Conservation (phyloP, 2,888 invertebrate genomes). For the Dendrolimus pini region DNA sequence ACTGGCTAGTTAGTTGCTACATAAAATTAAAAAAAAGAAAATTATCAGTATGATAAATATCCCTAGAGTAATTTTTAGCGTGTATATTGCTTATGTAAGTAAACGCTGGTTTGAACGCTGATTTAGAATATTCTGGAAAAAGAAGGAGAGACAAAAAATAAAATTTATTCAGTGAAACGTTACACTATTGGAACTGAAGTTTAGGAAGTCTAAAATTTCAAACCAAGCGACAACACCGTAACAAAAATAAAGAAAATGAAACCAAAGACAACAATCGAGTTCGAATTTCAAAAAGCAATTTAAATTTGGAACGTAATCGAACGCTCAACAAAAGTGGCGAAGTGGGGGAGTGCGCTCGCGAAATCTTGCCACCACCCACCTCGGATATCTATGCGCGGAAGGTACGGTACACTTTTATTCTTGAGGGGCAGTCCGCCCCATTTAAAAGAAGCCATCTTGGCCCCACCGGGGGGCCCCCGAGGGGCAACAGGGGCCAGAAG, state of each 20-base stretch:
- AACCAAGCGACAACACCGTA: slow-evolving; percentile 14
- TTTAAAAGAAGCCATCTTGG: slow-evolving; percentile 77
- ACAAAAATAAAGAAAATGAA: slow-evolving; percentile 23
- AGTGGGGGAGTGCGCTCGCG: slow-evolving; percentile 12
- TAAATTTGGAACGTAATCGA: slow-evolving; percentile 60
- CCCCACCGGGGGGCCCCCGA: slow-evolving; percentile 37
- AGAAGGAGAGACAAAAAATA: too few relatives aligned
- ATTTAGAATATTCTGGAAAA: too few relatives aligned
- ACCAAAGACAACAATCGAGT: slow-evolving; percentile 29
- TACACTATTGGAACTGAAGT: not conserved
- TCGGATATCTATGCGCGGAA: slow-evolving; percentile 48
- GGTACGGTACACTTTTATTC: slow-evolving; percentile 72
- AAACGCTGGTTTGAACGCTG: too few relatives aligned
- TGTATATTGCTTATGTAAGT: too few relatives aligned
- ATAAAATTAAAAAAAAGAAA: too few relatives aligned
- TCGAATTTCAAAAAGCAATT: slow-evolving; percentile 59
- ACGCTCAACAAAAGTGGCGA: slow-evolving; percentile 29
- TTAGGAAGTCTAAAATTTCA: slow-evolving; percentile 6
- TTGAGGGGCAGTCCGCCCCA: slow-evolving; percentile 71
- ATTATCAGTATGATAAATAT: too few relatives aligned
- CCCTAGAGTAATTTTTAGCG: too few relatives aligned
- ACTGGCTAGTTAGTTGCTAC: too few relatives aligned
- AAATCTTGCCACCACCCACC: slow-evolving; percentile 53
- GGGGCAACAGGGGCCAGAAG: slow-evolving; percentile 26
- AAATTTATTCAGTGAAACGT: not conserved